Conservation (phyloP, 2,888 invertebrate species). For the Sylvicola cinctus region DNA sequence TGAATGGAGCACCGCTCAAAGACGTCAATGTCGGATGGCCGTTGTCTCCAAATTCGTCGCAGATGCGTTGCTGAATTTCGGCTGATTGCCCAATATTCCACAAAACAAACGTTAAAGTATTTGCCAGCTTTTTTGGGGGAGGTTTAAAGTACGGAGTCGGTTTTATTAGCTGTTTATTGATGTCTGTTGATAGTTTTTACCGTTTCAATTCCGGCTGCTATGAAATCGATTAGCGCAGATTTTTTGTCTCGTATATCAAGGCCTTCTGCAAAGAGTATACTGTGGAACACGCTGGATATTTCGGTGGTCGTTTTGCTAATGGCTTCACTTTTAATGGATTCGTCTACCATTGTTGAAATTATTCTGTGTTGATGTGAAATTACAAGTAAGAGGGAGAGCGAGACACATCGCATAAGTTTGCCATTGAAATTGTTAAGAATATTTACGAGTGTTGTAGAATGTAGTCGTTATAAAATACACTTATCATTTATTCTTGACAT, state of each 20-base stretch:
- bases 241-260: constrained; percentile 64
- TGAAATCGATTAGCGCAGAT: constrained; percentile 68
- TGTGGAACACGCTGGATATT: constrained; percentile 49
- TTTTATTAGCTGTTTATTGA: too few relatives aligned
- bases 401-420: too few relatives aligned
- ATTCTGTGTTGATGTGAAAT: too few relatives aligned
- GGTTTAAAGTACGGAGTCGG: too few relatives aligned
- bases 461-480: too few relatives aligned
- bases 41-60: constrained; percentile 36
- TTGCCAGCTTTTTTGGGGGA: constrained; percentile 48
- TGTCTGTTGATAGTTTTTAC: too few relatives aligned
- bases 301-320: constrained; percentile 25
- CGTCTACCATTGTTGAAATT: constrained; percentile 56
- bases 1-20: constrained; percentile 44
- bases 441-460: too few relatives aligned
- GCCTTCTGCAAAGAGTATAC: constrained; percentile 46
- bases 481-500: too few relatives aligned
- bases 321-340: constrained; percentile 35
- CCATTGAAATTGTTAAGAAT: too few relatives aligned
- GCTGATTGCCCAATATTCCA: constrained; percentile 50
- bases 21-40: constrained; percentile 32
- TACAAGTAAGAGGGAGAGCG: too few relatives aligned
- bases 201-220: constrained; percentile 73
- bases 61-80: constrained; percentile 41
- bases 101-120: constrained; percentile 58